Evolutionary conservation across 2,888 invertebrate species (phyloP).

Genomic region (Oxyteleia sp.): DNA sequence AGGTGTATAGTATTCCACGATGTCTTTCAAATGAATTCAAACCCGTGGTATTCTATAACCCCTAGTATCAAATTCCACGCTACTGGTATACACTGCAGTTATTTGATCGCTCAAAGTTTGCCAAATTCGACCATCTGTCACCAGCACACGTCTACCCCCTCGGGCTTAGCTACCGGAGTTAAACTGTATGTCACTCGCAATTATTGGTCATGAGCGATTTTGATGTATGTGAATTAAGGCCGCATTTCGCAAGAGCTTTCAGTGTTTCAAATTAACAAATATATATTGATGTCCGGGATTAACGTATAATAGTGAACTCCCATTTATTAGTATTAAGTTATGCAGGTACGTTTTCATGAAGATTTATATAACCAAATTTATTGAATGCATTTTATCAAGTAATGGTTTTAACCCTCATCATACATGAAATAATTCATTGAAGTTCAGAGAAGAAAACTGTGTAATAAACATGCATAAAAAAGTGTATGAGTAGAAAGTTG

Average conservation of each 20-base stretch:
- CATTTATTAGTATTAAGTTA: too few species aligned
- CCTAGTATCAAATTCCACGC: conserved; percentile 67
- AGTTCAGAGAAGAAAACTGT: background rate
- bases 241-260: too few species aligned
- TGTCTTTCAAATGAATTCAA: conserved; percentile 68
- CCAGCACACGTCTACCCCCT: conserved; percentile 71
- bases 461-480: background rate
- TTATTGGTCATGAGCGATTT: conserved; percentile 18
- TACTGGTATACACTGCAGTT: conserved; percentile 69
- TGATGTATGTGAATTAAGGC: background rate
- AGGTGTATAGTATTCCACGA: conserved; percentile 69
- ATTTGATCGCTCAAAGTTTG: conserved; percentile 72
- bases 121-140: conserved; percentile 70
- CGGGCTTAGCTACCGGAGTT: conserved; percentile 59
- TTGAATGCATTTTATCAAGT: background rate
- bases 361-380: too few species aligned
- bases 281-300: too few species aligned
- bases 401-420: background rate
- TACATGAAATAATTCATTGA: background rate
- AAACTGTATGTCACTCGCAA: conserved; percentile 24
- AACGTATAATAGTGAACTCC: too few species aligned
- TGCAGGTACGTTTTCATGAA: too few species aligned
- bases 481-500: background rate
- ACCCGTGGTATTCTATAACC: conserved; percentile 56
- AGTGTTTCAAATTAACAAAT: too few species aligned